Percentiles rank a stretch among this genome's conserved stretches.
Conservation (phyloP, 2,888 invertebrate species). For the Ectemnius continuus region DNA sequence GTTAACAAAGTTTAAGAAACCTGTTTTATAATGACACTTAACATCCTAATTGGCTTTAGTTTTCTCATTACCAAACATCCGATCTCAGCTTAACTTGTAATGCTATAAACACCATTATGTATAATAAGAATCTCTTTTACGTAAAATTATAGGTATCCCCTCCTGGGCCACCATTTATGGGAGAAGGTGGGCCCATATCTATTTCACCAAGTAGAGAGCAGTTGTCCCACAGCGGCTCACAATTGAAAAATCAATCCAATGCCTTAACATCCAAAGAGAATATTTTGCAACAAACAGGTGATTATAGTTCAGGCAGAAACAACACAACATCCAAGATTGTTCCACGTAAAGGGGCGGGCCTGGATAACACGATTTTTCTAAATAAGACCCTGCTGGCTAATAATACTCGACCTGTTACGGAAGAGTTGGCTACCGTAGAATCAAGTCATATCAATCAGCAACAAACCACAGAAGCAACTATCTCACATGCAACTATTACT, state of each 20-base stretch:
- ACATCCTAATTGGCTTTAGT: neutral
- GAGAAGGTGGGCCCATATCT: slow-evolving; percentile 54
- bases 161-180: slow-evolving; percentile 27
- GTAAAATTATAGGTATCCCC: slow-evolving; percentile 30
- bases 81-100: neutral
- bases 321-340: slow-evolving; percentile 36
- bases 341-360: slow-evolving; percentile 44
- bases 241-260: neutral
- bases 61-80: neutral
- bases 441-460: slow-evolving; percentile 7
- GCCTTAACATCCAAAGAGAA: neutral
- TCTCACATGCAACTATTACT: neutral
- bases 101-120: neutral
- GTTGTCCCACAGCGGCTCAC: no score
- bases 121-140: neutral
- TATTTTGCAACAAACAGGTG: neutral
- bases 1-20: neutral
- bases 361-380: neutral
- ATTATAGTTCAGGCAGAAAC: slow-evolving; percentile 15
- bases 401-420: slow-evolving; percentile 6
- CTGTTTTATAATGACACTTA: neutral
- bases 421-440: slow-evolving; percentile 20
- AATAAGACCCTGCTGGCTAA: neutral
- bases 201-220: slow-evolving; percentile 11
- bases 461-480: neutral